phyloP scores from a whole-genome alignment of 2,888 invertebrate species.

The Xestoiulus laeticollis region DNA sequence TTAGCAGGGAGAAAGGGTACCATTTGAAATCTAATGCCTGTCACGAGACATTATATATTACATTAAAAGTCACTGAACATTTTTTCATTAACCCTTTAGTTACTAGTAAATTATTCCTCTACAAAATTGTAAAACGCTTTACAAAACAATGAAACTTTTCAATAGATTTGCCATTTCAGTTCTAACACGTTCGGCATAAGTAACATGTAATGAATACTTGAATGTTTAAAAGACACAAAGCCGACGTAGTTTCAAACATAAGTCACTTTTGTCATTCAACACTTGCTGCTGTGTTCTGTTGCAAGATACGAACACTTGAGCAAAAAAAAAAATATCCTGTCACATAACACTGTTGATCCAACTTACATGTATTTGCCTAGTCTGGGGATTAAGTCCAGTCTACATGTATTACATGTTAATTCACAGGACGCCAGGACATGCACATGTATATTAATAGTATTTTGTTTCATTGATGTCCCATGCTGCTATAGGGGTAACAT shows the following conservation, averaged over 20 bases:
- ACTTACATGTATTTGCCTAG: neutral
- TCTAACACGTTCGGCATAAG: neutral
- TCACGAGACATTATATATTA: neutral
- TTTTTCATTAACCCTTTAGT: neutral
- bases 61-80: neutral
- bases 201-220: neutral
- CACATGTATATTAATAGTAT: too few species aligned
- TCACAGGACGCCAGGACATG: too few species aligned
- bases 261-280: constrained; percentile 12
- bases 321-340: neutral
- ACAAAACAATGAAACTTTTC: neutral
- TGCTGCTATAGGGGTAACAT: too few species aligned
- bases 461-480: too few species aligned
- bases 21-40: neutral
- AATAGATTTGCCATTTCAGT: neutral
- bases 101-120: too few species aligned
- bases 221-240: neutral
- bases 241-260: neutral
- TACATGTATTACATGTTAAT: too few species aligned
- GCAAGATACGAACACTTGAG: neutral
- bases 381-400: neutral
- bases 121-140: neutral
- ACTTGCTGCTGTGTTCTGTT: neutral
- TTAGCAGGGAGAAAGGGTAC: neutral
- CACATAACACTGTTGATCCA: neutral